Percentiles rank a stretch among this genome's conserved stretches.
Conservation (phyloP, 2,888 invertebrate genomes). For the Volucella inanis region DNA sequence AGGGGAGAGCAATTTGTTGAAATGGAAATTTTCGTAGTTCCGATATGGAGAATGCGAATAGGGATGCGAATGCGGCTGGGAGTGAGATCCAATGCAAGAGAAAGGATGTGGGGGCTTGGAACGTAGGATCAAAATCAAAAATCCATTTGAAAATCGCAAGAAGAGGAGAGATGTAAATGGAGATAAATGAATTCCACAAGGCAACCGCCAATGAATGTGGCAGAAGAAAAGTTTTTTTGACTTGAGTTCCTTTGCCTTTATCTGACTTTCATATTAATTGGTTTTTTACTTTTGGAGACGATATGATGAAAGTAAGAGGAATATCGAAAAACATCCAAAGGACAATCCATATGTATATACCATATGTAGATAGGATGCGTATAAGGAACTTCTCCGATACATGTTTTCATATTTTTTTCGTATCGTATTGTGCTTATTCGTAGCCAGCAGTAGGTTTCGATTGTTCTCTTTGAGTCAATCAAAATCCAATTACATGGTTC, state of each 20-base stretch:
- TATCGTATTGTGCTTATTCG: constrained; percentile 1
- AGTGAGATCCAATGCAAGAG: too few relatives aligned
- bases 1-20: constrained; percentile 39
- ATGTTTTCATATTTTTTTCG: constrained; percentile 6
- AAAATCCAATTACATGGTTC: constrained; percentile 18
- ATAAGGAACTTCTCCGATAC: constrained; percentile 15
- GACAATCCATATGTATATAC: constrained; percentile 6
- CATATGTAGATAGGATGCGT: not conserved
- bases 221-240: not conserved
- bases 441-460: constrained; percentile 3
- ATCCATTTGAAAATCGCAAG: constrained; percentile 46
- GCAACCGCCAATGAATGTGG: not conserved
- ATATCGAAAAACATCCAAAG: not conserved
- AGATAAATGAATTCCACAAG: constrained; percentile 22
- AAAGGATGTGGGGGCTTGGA: not conserved
- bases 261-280: constrained; percentile 37
- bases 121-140: constrained; percentile 48
- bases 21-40: constrained; percentile 42
- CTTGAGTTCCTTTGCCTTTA: constrained; percentile 10
- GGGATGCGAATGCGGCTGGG: not conserved
- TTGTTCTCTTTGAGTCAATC: constrained; percentile 14
- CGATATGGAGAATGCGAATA: constrained; percentile 25
- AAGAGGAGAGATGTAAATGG: not conserved
- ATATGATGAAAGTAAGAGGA: constrained; percentile 6
- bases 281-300: constrained; percentile 34